These are phyloP conservation scores for Melipona quadrifasciata DNA, from an alignment of 1,140 invertebrate genomes.

Conservation along the genomic window DNA sequence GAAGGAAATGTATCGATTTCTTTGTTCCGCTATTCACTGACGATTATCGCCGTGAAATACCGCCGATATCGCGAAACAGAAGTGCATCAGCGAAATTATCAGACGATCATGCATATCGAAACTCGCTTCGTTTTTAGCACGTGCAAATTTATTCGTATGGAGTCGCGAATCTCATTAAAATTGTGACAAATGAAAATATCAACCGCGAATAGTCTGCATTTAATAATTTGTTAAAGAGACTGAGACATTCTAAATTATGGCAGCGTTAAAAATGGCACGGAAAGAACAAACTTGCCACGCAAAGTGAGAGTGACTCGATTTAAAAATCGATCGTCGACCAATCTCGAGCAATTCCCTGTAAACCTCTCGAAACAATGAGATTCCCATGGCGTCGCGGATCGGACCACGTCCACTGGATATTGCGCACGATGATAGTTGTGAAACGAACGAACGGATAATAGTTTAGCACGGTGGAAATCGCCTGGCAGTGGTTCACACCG, in stretches of 20 bases:
- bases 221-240: background rate
- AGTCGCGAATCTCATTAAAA: background rate
- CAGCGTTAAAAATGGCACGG: background rate
- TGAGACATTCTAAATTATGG: background rate
- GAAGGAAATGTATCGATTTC: background rate
- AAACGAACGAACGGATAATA: constrained; percentile 51
- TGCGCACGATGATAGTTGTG: constrained; percentile 47
- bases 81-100: background rate
- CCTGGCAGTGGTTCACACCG: constrained; percentile 40
- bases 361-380: constrained; percentile 11
- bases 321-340: constrained; percentile 10
- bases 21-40: background rate
- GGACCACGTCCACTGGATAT: constrained; percentile 41
- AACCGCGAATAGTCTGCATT: background rate
- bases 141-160: background rate
- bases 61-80: background rate
- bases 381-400: constrained; percentile 58
- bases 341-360: constrained; percentile 9
- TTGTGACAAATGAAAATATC: background rate
- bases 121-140: background rate
- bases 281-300: background rate
- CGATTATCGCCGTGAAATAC: background rate
- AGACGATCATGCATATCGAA: background rate
- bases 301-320: background rate
- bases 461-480: constrained; percentile 39